A percentile compares a stretch with the other conserved stretches of the same genome.
Conservation (phyloP, 1,140 invertebrate genomes). For the Hormaphis cornu region DNA sequence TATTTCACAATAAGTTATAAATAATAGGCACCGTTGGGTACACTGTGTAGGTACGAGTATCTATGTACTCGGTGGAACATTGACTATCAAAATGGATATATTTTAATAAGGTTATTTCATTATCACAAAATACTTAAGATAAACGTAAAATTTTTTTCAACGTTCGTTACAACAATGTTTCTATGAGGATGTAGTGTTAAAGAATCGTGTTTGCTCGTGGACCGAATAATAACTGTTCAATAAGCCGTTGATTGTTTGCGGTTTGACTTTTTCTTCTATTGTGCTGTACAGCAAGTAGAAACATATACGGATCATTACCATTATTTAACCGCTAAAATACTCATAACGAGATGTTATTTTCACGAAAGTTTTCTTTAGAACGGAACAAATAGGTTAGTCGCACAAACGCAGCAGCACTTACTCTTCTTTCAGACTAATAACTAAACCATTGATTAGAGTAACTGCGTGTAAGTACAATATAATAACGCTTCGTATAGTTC, state of each 20-base stretch:
- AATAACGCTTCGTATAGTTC: too few relatives aligned
- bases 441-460: not conserved
- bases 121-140: too few relatives aligned
- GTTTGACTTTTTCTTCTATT: conserved; percentile 15
- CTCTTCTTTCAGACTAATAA: not conserved
- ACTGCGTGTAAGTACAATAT: too few relatives aligned
- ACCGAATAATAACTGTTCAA: not conserved
- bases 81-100: too few relatives aligned
- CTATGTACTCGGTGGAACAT: too few relatives aligned
- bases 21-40: too few relatives aligned
- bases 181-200: not conserved
- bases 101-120: too few relatives aligned
- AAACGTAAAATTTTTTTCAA: not conserved
- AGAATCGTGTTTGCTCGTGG: not conserved
- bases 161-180: too few relatives aligned
- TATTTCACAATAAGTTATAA: too few relatives aligned
- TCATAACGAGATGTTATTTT: not conserved
- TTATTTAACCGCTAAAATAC: not conserved
- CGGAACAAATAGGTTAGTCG: conserved; percentile 4
- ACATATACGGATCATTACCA: not conserved
- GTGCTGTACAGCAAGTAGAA: not conserved
- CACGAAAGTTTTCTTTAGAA: conserved; percentile 1
- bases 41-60: too few relatives aligned
- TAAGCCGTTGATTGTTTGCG: conserved; percentile 8
- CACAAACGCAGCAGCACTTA: too few relatives aligned